phyloP scores from a whole-genome alignment of 35 echinoderm and acorn worm species.

The Eucidaris tribuloides region DNA sequence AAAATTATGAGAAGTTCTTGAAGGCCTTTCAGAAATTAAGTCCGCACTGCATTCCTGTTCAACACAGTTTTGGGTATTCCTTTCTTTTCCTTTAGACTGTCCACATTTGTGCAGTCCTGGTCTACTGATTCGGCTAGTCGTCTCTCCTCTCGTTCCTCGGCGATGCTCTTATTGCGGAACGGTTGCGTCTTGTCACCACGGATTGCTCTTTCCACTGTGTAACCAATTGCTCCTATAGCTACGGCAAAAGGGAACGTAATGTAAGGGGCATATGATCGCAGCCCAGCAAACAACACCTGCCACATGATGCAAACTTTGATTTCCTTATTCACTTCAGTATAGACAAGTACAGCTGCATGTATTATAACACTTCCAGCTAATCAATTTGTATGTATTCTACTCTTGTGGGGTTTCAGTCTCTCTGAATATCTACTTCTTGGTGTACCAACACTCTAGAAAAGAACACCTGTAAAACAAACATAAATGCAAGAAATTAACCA shows the following conservation, averaged over 20 bases:
- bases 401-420: too few species aligned
- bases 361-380: too few species aligned
- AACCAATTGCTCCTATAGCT: constrained; percentile 75
- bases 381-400: too few species aligned
- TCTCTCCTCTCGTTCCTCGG: constrained; percentile 74
- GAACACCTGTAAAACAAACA: too few species aligned
- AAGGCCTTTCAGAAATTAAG: neutral
- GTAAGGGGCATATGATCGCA: constrained; percentile 79
- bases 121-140: constrained; percentile 32
- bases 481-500: too few species aligned
- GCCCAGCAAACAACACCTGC: constrained; percentile 64
- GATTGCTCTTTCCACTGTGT: constrained; percentile 58
- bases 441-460: too few species aligned
- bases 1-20: too few species aligned
- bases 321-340: too few species aligned
- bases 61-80: constrained; percentile 57
- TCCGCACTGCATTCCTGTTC: constrained; percentile 46
- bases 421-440: too few species aligned
- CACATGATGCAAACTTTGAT: too few species aligned
- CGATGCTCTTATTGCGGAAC: constrained; percentile 35
- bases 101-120: constrained; percentile 60
- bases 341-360: too few species aligned
- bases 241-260: constrained; percentile 63
- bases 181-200: constrained; percentile 45
- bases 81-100: constrained; percentile 76